Base-by-base conservation (phyloP, 2,797 vertebrate species). In the Tenualosa ilisha region DNA sequence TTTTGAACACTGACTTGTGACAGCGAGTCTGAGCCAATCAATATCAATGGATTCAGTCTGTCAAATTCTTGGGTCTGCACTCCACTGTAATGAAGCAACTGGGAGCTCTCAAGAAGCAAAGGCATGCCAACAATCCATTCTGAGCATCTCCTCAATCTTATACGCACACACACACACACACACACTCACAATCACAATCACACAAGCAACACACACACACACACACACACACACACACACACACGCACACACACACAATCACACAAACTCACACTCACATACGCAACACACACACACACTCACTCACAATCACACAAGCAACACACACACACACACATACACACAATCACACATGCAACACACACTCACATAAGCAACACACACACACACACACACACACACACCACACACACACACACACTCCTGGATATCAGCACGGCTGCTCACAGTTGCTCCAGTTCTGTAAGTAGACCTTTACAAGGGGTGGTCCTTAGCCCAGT, bases 31-130 rank as follows among this genome's bases (percentile, higher is more conserved):
- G 65, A 15, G 65, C 12, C 26, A 72, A 26, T 75, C 68, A 20
- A 75, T 75, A 75, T 75, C 37, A 75, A 43, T 75, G 37, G 37
- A 75, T 75, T 75, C 68, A 75, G 68, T 43, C 68, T 43, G 68
- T 40, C 68, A 43, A 75, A 43, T 75, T 75, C 68, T 43, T 31
- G 13, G 17, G 37, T 75, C 37, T 75, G 68, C 37, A 75, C 37
- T 43, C 37, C 68, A 9, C 68, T 5, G 37, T 75, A 75, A 75
- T 43, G 37, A 75, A 75, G 37, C 68, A 75, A 75, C 15, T 75
- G 68, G 68, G 68, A 75, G 37, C 68, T 20, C 65, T 40, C 4
- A 75, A 43, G 68, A 75, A 75, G 37, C 68, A 75, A 5, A 75
- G 68, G 17, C 37, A 75, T 43, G 37, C 68, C 43, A 75, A 79